Evolutionary conservation across 2,797 vertebrate genomes (phyloP).

Genomic region (Salmo trutta): DNA sequence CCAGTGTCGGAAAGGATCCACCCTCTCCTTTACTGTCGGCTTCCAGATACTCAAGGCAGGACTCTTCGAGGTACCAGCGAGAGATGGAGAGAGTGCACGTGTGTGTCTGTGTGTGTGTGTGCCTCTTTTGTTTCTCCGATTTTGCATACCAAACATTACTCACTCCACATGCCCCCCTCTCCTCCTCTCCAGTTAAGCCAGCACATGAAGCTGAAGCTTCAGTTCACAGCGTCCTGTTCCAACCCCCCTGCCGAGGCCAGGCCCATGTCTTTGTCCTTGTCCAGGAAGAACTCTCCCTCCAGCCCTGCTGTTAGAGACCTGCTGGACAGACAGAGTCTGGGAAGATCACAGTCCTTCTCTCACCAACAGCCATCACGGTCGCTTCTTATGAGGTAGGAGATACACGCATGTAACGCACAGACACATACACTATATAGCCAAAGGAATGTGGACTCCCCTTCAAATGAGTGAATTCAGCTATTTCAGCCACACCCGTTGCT

Average conservation of each 20-base stretch:
- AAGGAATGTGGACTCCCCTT: no score
- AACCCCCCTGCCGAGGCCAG: conserved; percentile 76
- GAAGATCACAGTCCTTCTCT: conserved; percentile 85
- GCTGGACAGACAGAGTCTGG: conserved; percentile 74
- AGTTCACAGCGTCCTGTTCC: conserved; percentile 82
- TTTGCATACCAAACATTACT: background rate
- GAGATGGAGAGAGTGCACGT: background rate
- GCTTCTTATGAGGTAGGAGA: conserved; percentile 79
- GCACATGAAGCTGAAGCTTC: conserved; percentile 89
- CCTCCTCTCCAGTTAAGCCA: conserved; percentile 79
- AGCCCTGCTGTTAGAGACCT: conserved; percentile 78
- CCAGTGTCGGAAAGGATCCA: conserved; percentile 84
- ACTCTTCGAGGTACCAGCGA: conserved; percentile 82
- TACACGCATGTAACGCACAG: background rate
- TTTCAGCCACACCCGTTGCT: no score
- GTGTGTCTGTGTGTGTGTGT: conserved; percentile 1
- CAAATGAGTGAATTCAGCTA: no score
- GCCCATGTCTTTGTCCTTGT: conserved; percentile 68
- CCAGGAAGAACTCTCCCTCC: conserved; percentile 77
- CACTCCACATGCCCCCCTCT: background rate
- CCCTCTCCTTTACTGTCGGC: conserved; percentile 81
- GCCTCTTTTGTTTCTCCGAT: background rate
- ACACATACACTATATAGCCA: background rate
- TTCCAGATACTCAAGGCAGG: conserved; percentile 86
- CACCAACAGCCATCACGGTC: conserved; percentile 80